A percentile compares a stretch with the other conserved stretches of the same genome.
Conservation (phyloP, 2,113 vertebrate species). For the Choloepus hoffmanni region DNA sequence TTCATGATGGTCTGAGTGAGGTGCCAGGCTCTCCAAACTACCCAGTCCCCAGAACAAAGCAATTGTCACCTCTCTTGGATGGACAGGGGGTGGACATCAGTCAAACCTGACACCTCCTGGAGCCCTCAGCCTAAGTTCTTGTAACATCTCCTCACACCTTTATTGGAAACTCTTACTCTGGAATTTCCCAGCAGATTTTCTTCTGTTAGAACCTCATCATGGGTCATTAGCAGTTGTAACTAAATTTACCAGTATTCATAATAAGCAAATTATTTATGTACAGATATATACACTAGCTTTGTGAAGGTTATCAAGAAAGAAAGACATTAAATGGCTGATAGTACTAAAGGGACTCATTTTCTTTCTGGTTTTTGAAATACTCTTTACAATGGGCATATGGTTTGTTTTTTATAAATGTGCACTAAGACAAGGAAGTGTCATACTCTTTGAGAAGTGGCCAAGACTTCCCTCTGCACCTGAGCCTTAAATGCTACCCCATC, state of each 20-base stretch:
- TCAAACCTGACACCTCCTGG: neutral
- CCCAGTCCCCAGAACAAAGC: neutral
- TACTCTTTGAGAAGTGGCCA: neutral
- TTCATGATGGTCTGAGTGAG: neutral
- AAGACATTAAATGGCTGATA: neutral
- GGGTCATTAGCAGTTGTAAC: too few relatives aligned
- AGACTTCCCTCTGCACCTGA: neutral
- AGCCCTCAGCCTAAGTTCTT: too few relatives aligned
- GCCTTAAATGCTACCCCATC: too few relatives aligned
- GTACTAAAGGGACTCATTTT: neutral
- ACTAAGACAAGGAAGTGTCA: too few relatives aligned
- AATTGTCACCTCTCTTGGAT: neutral
- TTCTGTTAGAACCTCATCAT: neutral
- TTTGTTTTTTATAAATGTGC: neutral
- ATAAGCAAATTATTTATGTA: accelerated
- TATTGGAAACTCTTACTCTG: neutral
- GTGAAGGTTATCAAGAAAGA: neutral
- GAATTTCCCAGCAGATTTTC: neutral
- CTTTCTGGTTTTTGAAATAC: neutral
- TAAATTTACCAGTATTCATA: accelerated
- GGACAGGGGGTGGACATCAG: too few relatives aligned
- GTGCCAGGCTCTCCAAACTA: neutral
- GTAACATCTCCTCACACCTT: neutral
- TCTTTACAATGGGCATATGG: neutral
- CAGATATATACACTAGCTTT: too few relatives aligned